Conservation (phyloP, 23 tunicate species). For the Aplidium turbinatum region DNA sequence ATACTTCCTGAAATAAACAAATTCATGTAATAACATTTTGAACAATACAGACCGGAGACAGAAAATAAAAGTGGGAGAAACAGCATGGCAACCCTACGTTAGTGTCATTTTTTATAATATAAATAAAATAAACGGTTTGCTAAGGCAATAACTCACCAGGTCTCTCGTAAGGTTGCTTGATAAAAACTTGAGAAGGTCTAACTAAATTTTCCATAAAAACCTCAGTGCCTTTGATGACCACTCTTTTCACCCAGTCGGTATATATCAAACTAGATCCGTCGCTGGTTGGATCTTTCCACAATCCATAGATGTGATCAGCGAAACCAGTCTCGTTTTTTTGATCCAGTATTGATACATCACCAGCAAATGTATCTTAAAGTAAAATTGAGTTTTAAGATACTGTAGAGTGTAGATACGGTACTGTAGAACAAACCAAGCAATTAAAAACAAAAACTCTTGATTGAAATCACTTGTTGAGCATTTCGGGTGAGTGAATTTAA, state of each 20-base stretch:
- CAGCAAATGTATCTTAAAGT: slow-evolving; percentile 44
- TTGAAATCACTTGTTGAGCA: too few relatives aligned
- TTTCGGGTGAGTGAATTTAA: background rate
- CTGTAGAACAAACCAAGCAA: too few relatives aligned
- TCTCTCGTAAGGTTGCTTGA: slow-evolving; percentile 29
- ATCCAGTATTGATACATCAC: slow-evolving; percentile 48
- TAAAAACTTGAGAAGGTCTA: slow-evolving; percentile 81
- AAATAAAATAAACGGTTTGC: background rate
- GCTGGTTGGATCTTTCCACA: slow-evolving; percentile 41
- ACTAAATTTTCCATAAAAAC: slow-evolving; percentile 46
- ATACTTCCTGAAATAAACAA: too few relatives aligned
- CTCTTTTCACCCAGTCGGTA: slow-evolving; percentile 65
- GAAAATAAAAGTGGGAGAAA: background rate
- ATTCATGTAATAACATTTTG: too few relatives aligned
- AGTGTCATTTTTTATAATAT: background rate
- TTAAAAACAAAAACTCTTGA: too few relatives aligned
- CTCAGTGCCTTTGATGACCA: slow-evolving; percentile 39
- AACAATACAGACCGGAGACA: too few relatives aligned
- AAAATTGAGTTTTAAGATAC: background rate
- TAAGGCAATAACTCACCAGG: slow-evolving; percentile 40
- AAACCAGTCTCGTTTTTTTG: slow-evolving; percentile 35
- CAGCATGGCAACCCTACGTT: background rate
- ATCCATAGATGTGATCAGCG: slow-evolving; percentile 65
- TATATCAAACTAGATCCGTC: slow-evolving; percentile 18
- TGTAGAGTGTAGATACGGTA: too few relatives aligned